Evolutionary conservation across 1,140 invertebrate genomes (phyloP), one percentile per base, ranked within the genome.

Genomic region (Neocloeon triangulifer): DNA sequence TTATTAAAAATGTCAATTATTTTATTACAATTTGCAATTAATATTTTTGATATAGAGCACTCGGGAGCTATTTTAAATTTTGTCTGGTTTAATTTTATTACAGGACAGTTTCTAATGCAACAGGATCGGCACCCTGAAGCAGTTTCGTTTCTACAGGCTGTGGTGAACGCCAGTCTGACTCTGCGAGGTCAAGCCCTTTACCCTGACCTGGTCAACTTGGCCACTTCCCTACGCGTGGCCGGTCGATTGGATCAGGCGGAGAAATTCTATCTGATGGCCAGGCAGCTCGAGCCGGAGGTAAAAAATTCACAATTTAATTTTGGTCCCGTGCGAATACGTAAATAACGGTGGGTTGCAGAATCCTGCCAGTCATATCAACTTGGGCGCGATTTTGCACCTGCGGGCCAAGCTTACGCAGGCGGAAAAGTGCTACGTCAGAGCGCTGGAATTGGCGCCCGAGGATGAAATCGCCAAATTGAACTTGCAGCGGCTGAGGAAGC

Each of bases 331-430:
- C n/a, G n/a, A n/a, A n/a, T n/a, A n/a, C n/a, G n/a, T n/a, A n/a
- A n/a, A n/a, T 42, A 25, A 31, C 26, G 32, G 45, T 48, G 43
- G 27, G 38, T 56, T 57, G 14, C 62, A 81, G 71, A 76, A 88
- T 44, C 73, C 84, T 0, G 66, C 77, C 34, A 77, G 78, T 32
- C 82, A 91, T 50, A 85, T 86, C 43, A 94, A 94, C 51, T 55
- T 92, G 19, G 88, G 86, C 12, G 86, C 85, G 25, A 92, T 94
- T 46, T 58, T 88, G 15, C 86, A 92, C 55, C 56, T 89, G 28
- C 85, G 89, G 49, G 80, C 79, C 7, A 86, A 88, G 56, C 75
- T 82, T 34, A 54, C 58, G n/a, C 78, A 88, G 46, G 88, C 88
- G 1, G 77, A 80, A 16, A 53, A 62, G 6, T 74, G 76, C 32